Base-by-base conservation (phyloP, 2,888 invertebrate genomes). In the Heliconius ethilla region DNA sequence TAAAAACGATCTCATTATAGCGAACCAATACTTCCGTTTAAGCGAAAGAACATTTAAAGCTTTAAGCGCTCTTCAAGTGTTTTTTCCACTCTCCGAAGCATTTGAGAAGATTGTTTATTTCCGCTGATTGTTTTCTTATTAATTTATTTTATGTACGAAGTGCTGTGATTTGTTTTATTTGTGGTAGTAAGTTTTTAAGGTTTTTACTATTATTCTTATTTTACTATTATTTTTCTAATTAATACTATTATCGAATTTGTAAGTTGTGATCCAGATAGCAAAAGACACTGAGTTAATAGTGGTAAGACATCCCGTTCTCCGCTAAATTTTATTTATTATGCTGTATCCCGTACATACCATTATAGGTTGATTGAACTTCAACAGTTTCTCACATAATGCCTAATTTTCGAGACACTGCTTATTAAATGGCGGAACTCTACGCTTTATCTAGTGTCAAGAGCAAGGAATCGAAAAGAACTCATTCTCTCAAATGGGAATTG, bases 1-100 rank as follows among this genome's bases (percentile, higher is more conserved):
- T 67, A 67, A 72, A 66, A 79, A 66, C 66, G 74, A 78, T 70
- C 79, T 80, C 79, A 80, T 80, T 79, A 80, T 77, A 73, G 69
- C 78, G 72, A 74, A 70, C 79, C 77, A 75, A 79, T 79, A 79
- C 79, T 69, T 67, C 73, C 70, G 65, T 40, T 77, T 70, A 70
- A 77, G 70, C 78, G 66, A 74, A 65, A 59, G 67, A 70, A 75
- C 78, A 70, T 70, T 74, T 74, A 25, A 74, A 74, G 62, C 77
- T 73, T 63, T 79, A 77, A 80, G 79, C 66, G 55, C 69, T 77
- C 67, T 73, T 76, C 77, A 79, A 75, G 40, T 62, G 27, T 74
- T 74, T 74, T 73, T 74, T 63, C 69, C 69, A 63, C 63, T 63
- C n/a, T 74, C 29, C 29, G 29, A 66, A 75, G 40, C 75, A n/a